Evolutionary conservation across 2,797 vertebrate species (phyloP).

Genomic region (Urophycis tenuis): DNA sequence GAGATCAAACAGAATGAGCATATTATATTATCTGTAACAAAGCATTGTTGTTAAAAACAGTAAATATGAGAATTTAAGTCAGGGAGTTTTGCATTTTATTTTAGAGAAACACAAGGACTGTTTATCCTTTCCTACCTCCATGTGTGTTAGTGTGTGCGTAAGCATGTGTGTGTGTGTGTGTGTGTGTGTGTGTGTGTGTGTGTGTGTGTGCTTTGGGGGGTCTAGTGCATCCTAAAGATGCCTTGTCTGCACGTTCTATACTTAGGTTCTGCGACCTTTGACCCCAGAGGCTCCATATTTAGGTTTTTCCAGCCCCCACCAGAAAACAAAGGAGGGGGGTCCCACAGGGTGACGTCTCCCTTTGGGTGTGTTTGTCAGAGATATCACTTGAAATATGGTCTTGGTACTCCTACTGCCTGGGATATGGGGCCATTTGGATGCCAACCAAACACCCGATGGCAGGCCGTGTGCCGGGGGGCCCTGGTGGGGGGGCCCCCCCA

Average conservation of each 20-base stretch:
- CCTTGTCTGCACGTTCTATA: slow-evolving; percentile 20
- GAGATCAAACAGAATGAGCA: neutral
- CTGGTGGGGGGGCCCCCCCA: too few relatives aligned
- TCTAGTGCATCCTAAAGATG: slow-evolving; percentile 27
- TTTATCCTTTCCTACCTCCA: neutral
- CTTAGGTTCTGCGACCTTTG: slow-evolving; percentile 31
- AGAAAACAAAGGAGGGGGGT: slow-evolving; percentile 30
- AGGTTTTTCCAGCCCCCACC: slow-evolving; percentile 18
- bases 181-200: neutral
- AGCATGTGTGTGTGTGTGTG: slow-evolving; percentile 1
- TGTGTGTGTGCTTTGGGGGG: neutral
- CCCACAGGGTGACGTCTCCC: neutral
- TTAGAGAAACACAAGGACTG: neutral
- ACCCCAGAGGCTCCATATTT: slow-evolving; percentile 29
- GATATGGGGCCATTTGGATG: too few relatives aligned
- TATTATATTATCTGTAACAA: neutral
- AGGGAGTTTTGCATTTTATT: neutral
- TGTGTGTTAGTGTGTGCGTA: neutral
- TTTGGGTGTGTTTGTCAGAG: neutral
- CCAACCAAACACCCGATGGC: too few relatives aligned
- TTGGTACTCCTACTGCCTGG: neutral
- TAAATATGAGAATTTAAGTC: neutral
- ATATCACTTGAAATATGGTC: neutral
- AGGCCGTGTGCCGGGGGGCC: too few relatives aligned
- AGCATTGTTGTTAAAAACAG: neutral